These are phyloP conservation scores for Pilophorus perplexus DNA, from an alignment of 2,888 invertebrate species.

Conservation along the genomic window DNA sequence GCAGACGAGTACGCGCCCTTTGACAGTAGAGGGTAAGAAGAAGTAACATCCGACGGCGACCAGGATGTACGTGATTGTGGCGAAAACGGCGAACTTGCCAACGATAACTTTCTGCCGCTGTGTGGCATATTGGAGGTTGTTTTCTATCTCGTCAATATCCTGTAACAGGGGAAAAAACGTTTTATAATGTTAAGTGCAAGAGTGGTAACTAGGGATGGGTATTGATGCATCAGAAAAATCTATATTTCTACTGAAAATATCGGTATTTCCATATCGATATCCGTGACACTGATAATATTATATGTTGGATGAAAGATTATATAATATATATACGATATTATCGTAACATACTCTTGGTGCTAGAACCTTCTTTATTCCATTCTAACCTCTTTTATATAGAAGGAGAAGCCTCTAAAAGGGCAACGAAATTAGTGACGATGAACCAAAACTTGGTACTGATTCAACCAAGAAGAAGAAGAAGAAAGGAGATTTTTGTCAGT, in stretches of 20 bases:
- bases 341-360: too few species aligned
- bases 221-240: background rate
- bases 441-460: too few species aligned
- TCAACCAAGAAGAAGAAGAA: too few species aligned
- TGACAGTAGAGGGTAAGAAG: slow-evolving; percentile 71
- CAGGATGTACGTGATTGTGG: slow-evolving; percentile 54
- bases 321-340: too few species aligned
- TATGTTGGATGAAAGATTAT: too few species aligned
- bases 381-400: too few species aligned
- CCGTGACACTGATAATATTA: too few species aligned
- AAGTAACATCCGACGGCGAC: slow-evolving; percentile 62
- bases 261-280: background rate
- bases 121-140: slow-evolving; percentile 75
- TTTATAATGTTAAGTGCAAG: background rate
- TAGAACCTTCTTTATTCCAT: too few species aligned
- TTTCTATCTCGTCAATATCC: slow-evolving; percentile 77
- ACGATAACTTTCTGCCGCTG: slow-evolving; percentile 77
- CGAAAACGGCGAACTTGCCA: slow-evolving; percentile 67
- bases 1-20: slow-evolving; percentile 71
- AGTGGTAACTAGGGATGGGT: background rate
- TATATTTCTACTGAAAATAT: background rate
- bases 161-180: slow-evolving; percentile 49
- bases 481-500: too few species aligned
- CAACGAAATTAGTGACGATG: too few species aligned
- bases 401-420: too few species aligned